Conservation (phyloP, 1,140 invertebrate species). For the Batillaria attramentaria region DNA sequence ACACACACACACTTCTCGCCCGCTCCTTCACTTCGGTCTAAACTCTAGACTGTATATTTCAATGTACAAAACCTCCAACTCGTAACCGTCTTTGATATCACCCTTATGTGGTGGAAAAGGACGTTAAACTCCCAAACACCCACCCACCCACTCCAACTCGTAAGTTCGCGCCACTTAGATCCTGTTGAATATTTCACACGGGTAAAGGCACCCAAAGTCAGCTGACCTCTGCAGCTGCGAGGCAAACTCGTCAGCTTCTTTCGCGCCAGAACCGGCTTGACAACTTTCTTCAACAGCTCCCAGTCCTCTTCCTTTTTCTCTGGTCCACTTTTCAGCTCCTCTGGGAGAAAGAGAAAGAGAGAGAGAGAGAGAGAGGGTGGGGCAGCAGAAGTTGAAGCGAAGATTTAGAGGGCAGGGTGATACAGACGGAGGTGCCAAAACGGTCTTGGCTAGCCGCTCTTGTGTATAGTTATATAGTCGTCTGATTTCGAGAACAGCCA, state of each 20-base stretch:
- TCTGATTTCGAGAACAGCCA: too few species aligned
- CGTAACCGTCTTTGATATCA: too few species aligned
- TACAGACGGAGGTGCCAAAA: too few species aligned
- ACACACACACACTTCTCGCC: not conserved
- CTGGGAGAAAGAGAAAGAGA: not conserved
- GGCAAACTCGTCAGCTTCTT: conserved; percentile 7
- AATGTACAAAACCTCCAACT: too few species aligned
- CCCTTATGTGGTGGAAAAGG: too few species aligned
- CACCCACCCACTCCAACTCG: not conserved
- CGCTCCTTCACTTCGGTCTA: too few species aligned
- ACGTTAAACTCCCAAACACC: not conserved
- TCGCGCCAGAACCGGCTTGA: not conserved
- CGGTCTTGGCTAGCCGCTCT: too few species aligned
- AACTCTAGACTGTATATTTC: too few species aligned
- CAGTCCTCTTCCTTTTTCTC: not conserved
- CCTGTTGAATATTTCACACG: not conserved
- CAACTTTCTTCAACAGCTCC: not conserved
- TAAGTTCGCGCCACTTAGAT: not conserved
- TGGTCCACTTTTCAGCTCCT: not conserved
- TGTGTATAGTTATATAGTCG: too few species aligned
- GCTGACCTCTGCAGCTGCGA: not conserved
- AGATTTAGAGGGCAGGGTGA: too few species aligned
- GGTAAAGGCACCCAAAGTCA: not conserved
- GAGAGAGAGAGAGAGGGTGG: conserved; percentile 8
- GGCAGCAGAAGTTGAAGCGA: too few species aligned